Evolutionary conservation across 37 sponge, comb jelly and placozoan species (phyloP).

Genomic region (Lycopodina hypogea): DNA sequence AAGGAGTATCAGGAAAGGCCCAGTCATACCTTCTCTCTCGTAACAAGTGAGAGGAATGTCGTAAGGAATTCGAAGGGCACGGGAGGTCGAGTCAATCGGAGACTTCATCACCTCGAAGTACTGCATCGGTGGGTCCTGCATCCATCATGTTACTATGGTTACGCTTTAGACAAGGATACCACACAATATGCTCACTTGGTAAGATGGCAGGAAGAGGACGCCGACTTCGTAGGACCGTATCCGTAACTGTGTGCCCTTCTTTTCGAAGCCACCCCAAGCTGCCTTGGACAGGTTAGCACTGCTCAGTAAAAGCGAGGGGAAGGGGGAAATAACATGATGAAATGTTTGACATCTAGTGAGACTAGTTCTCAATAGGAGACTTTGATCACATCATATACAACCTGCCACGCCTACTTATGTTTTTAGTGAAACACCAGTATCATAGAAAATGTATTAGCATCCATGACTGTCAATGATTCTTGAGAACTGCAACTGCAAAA

Average conservation of each 20-base stretch:
- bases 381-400: no score
- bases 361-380: no score
- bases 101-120: neutral
- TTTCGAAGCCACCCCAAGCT: conserved; percentile 92
- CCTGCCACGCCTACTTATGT: no score
- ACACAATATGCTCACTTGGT: neutral
- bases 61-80: conserved; percentile 21
- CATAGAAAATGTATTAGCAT: no score
- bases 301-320: neutral
- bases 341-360: neutral
- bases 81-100: neutral
- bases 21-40: conserved; percentile 38
- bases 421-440: no score
- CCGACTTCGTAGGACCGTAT: conserved; percentile 90
- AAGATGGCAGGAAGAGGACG: conserved; percentile 72
- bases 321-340: neutral
- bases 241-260: conserved; percentile 74
- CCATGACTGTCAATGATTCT: no score
- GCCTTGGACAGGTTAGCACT: conserved; percentile 97
- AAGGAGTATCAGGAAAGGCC: no score
- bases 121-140: neutral
- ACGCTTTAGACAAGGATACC: no score
- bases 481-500: no score
- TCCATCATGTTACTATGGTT: no score
- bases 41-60: conserved; percentile 60